phyloP scores from a whole-genome alignment of 2,797 vertebrate genomes.

The Decapterus maruadsi region DNA sequence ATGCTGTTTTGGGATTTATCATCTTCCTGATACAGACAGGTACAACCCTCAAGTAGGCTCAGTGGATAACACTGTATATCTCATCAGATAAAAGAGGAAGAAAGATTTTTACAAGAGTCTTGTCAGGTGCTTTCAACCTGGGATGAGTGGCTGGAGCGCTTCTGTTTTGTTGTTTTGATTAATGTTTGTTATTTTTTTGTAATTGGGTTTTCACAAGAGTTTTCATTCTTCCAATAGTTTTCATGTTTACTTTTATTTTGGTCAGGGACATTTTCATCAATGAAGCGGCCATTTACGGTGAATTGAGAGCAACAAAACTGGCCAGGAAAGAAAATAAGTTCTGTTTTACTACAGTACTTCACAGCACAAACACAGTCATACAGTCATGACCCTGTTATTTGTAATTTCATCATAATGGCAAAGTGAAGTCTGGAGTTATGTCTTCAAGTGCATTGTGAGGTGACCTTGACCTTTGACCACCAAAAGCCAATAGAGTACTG shows the following conservation, averaged over 20 bases:
- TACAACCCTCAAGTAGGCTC: conserved; percentile 8
- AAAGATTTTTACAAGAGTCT: too few relatives aligned
- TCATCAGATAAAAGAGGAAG: background rate
- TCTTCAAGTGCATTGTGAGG: too few relatives aligned
- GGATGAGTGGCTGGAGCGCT: background rate
- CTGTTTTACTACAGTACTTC: background rate
- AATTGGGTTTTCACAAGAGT: background rate
- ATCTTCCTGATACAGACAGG: conserved; percentile 5
- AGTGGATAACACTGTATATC: background rate
- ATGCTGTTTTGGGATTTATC: background rate
- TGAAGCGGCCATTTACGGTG: background rate
- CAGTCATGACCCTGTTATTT: background rate
- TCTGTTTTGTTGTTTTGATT: background rate
- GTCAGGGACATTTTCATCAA: background rate
- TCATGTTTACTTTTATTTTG: too few relatives aligned
- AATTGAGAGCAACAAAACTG: background rate
- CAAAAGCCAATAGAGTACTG: too few relatives aligned
- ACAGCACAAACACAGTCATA: background rate
- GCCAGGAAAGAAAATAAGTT: too few relatives aligned
- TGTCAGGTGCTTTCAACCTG: background rate
- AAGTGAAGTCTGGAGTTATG: too few relatives aligned
- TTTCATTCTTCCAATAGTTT: too few relatives aligned
- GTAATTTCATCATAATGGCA: too few relatives aligned
- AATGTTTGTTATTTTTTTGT: background rate
- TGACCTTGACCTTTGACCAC: too few relatives aligned